Percentiles rank a stretch among this genome's conserved stretches.
These are phyloP conservation scores for Trichogramma evanescens DNA, from an alignment of 2,888 invertebrate genomes.

Conservation along the genomic window DNA sequence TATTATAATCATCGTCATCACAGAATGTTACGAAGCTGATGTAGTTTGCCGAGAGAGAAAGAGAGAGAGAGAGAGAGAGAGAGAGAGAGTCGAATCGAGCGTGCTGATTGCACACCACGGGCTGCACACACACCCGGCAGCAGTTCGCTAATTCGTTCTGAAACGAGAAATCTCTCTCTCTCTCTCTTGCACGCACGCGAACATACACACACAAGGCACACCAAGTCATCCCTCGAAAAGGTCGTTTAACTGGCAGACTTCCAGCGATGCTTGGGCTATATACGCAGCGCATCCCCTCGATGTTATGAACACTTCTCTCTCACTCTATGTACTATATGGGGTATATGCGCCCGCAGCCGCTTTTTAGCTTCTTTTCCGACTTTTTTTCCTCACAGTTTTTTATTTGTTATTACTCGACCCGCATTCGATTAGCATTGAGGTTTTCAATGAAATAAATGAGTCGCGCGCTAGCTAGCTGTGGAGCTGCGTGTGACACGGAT, in stretches of 20 bases:
- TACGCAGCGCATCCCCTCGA: not conserved
- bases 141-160: not conserved
- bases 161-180: not conserved
- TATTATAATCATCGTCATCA: too few relatives aligned
- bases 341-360: not conserved
- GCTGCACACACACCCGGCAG: too few relatives aligned
- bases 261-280: slow-evolving; percentile 8
- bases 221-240: not conserved
- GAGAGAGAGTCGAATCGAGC: not conserved
- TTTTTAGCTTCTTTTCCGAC: not conserved
- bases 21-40: too few relatives aligned
- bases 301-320: slow-evolving; percentile 5
- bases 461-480: too few relatives aligned
- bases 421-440: too few relatives aligned
- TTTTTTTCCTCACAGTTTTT: slow-evolving; percentile 24
- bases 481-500: too few relatives aligned
- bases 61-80: not conserved
- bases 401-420: slow-evolving; percentile 45
- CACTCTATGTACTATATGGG: not conserved
- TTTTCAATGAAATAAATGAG: too few relatives aligned
- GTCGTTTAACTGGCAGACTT: slow-evolving; percentile 19
- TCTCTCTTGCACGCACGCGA: not conserved
- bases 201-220: too few relatives aligned
- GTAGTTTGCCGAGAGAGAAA: not conserved
- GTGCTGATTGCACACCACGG: too few relatives aligned